phyloP scores from a whole-genome alignment of 2,113 vertebrate species.

The Cercocebus atys region DNA sequence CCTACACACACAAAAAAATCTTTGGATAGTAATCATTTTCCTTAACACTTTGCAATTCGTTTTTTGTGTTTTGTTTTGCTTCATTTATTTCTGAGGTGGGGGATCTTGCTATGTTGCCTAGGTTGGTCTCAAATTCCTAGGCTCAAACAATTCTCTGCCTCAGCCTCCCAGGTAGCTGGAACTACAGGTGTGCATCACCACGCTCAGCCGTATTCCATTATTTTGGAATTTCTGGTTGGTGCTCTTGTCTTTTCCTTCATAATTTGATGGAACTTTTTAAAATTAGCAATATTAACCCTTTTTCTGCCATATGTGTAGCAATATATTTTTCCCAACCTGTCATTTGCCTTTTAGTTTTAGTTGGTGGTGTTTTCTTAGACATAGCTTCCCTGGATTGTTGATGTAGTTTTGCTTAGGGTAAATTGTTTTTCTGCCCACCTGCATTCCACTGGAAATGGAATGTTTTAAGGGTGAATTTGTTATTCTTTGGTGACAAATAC shows the following conservation, averaged over 20 bases:
- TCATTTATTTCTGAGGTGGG: not conserved
- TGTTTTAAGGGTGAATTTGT: not conserved
- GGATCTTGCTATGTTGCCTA: not conserved
- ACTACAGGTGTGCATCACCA: not conserved
- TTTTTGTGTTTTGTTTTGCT: not conserved
- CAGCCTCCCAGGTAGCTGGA: not conserved
- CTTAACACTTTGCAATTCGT: not conserved
- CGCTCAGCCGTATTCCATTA: not conserved
- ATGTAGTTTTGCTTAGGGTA: not conserved
- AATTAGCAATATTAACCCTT: not conserved
- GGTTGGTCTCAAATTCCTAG: not conserved
- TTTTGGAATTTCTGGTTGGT: not conserved
- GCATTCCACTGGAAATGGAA: not conserved
- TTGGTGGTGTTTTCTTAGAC: not conserved
- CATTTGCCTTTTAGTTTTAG: not conserved
- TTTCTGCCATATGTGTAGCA: not conserved
- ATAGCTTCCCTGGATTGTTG: not conserved
- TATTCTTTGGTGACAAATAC: not conserved
- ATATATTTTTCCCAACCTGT: not conserved
- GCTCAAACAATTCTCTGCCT: not conserved
- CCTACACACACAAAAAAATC: not conserved
- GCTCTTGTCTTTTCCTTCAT: not conserved
- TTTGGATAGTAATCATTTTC: not conserved
- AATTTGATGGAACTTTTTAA: not conserved
- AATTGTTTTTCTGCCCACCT: not conserved